A percentile compares a stretch with the other conserved stretches of the same genome.
Conservation (phyloP, 2,888 invertebrate genomes). For the Dicyrtoma fusca region DNA sequence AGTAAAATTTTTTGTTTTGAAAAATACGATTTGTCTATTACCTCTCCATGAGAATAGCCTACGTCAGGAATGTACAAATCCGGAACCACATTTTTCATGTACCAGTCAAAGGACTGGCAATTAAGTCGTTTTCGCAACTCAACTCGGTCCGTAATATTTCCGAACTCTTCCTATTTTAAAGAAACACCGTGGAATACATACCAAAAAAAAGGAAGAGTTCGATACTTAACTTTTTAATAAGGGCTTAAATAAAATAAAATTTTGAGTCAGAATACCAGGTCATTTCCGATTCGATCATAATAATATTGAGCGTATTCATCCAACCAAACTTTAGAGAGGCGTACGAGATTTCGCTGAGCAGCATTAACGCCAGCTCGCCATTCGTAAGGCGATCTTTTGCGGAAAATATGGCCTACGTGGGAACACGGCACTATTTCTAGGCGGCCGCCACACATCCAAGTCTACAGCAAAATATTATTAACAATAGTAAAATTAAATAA, state of each 20-base stretch:
- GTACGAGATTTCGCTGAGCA: slow-evolving; percentile 91
- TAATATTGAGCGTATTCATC: slow-evolving; percentile 98
- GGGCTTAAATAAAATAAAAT: no score
- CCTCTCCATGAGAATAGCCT: slow-evolving; percentile 97
- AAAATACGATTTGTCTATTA: no score
- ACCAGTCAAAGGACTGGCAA: slow-evolving; percentile 99
- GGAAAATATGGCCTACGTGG: slow-evolving; percentile 98
- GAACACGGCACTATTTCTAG: slow-evolving; percentile 98
- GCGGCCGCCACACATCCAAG: slow-evolving; percentile 99
- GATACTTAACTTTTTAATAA: no score
- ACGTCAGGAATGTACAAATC: slow-evolving; percentile 98
- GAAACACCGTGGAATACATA: no score
- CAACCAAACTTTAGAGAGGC: slow-evolving; percentile 96
- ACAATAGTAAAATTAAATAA: background rate
- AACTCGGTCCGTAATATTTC: slow-evolving; percentile 83
- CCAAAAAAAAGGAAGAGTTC: no score
- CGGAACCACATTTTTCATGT: slow-evolving; percentile 95
- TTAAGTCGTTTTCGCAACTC: slow-evolving; percentile 78
- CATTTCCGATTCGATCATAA: slow-evolving; percentile 95
- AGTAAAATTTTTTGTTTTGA: no score
- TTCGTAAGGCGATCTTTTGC: slow-evolving; percentile 96
- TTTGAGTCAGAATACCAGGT: slow-evolving; percentile 65
- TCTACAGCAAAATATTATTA: slow-evolving; percentile 62
- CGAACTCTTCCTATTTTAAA: slow-evolving; percentile 79
- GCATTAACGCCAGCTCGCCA: slow-evolving; percentile 98